Evolutionary conservation across 2,888 invertebrate genomes (phyloP).

Genomic region (Megaustenia siamemsis): DNA sequence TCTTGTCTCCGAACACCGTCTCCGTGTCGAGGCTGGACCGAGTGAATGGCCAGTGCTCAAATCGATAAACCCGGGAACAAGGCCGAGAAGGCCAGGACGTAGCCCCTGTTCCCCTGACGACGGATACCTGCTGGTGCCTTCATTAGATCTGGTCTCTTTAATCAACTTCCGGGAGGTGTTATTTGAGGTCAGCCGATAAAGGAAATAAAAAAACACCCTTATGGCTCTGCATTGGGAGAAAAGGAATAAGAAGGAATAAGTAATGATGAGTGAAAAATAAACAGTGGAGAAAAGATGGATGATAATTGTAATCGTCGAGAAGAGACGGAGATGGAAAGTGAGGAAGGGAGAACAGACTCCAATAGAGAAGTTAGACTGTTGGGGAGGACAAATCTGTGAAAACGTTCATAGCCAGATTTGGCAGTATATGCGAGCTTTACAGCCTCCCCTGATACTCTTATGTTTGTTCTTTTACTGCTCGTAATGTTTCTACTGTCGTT

Average conservation of each 20-base stretch:
- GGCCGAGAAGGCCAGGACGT: too few species aligned
- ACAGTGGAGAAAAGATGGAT: too few species aligned
- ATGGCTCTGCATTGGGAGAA: not conserved
- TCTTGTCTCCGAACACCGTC: not conserved
- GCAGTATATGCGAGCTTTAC: too few species aligned
- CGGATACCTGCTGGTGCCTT: conserved; percentile 18
- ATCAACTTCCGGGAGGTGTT: conserved; percentile 12
- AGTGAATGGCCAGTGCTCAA: too few species aligned
- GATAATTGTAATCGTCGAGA: too few species aligned
- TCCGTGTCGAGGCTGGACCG: not conserved
- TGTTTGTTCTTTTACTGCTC: too few species aligned
- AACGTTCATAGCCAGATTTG: not conserved
- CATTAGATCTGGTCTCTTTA: conserved; percentile 25
- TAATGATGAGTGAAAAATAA: not conserved
- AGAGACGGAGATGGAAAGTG: too few species aligned
- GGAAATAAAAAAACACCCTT: not conserved
- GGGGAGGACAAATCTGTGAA: not conserved
- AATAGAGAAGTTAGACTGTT: not conserved
- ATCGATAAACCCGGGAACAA: conserved; percentile 7
- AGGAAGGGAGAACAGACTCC: not conserved
- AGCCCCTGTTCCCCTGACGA: not conserved
- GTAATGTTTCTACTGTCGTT: too few species aligned
- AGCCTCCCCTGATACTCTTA: too few species aligned
- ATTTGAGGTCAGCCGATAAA: too few species aligned
- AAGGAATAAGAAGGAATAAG: not conserved